Conservation (phyloP, 2,888 invertebrate genomes). For the Drosophila stalkeri region DNA sequence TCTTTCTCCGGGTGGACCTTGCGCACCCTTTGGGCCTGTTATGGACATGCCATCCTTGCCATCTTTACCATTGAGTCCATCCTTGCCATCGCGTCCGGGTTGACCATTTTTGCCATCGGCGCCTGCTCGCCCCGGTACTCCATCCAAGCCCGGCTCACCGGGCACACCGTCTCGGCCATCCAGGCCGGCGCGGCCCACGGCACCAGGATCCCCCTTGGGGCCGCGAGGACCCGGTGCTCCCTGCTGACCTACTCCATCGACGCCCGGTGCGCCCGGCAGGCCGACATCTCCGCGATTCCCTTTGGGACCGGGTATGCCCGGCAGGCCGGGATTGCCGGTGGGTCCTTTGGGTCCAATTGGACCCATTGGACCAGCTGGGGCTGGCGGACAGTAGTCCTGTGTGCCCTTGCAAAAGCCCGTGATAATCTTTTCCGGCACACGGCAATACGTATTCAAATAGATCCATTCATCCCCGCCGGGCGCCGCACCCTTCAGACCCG, state of each 20-base stretch:
- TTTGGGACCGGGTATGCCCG: constrained; percentile 89
- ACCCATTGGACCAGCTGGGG: constrained; percentile 88
- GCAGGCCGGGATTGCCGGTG: constrained; percentile 82
- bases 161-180: constrained; percentile 96
- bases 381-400: constrained; percentile 91
- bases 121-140: constrained; percentile 94
- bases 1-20: constrained; percentile 88
- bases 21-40: constrained; percentile 89
- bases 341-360: constrained; percentile 89
- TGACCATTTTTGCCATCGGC: constrained; percentile 92
- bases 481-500: constrained; percentile 88
- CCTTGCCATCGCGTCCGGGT: constrained; percentile 87
- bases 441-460: constrained; percentile 94
- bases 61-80: constrained; percentile 88
- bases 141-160: constrained; percentile 93
- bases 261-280: constrained; percentile 88
- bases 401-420: constrained; percentile 94
- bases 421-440: constrained; percentile 93
- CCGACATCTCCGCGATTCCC: constrained; percentile 90
- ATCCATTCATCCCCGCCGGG: constrained; percentile 93
- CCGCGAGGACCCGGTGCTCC: constrained; percentile 83
- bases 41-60: constrained; percentile 87
- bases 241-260: constrained; percentile 85
- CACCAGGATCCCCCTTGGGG: constrained; percentile 86
- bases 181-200: constrained; percentile 90